Evolutionary conservation across 2,888 invertebrate genomes (phyloP).

Genomic region (Epinotia brunnichana): DNA sequence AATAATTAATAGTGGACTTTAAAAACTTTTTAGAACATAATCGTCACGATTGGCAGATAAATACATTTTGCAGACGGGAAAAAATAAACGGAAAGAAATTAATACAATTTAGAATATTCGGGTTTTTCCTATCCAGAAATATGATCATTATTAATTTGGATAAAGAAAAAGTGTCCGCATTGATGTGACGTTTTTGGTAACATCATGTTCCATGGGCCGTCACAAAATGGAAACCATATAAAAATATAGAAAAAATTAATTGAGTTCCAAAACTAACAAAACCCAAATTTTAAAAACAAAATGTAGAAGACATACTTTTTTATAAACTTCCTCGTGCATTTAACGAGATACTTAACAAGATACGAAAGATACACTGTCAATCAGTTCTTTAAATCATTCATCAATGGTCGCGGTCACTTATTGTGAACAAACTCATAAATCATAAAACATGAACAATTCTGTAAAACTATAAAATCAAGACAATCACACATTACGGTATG

Average conservation of each 20-base stretch:
- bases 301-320: not conserved
- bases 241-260: not conserved
- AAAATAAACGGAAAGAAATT: too few relatives aligned
- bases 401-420: not conserved
- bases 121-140: too few relatives aligned
- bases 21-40: not conserved
- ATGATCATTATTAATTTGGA: too few relatives aligned
- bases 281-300: too few relatives aligned
- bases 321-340: not conserved
- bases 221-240: not conserved
- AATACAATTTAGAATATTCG: too few relatives aligned
- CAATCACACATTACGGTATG: constrained; percentile 1
- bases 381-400: not conserved
- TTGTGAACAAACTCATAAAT: constrained; percentile 9
- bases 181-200: too few relatives aligned
- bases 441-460: constrained; percentile 4
- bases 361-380: not conserved
- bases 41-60: not conserved
- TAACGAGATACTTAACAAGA: not conserved
- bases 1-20: not conserved
- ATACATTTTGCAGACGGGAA: not conserved
- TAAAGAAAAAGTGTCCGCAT: too few relatives aligned
- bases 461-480: constrained; percentile 3
- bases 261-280: too few relatives aligned
- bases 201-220: not conserved